A percentile compares a stretch with the other conserved stretches of the same genome.
Conservation (phyloP, 30 jellyfish, hydroid and myxozoan genomes). For the Pelagia noctiluca region DNA sequence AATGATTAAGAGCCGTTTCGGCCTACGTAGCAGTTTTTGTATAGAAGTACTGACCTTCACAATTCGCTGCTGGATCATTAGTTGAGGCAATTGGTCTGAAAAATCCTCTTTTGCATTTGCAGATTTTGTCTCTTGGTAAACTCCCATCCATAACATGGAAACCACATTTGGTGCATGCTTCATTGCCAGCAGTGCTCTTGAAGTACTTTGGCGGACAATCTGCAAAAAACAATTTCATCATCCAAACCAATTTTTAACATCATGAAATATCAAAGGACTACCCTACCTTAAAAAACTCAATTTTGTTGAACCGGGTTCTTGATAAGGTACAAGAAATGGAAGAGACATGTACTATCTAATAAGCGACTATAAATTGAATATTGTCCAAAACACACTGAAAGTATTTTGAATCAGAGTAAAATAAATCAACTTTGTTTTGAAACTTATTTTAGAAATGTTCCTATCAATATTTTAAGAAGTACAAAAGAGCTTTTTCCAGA, state of each 20-base stretch:
- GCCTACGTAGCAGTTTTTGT: too few relatives aligned
- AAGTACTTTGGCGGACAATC: slow-evolving; percentile 36
- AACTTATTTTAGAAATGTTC: too few relatives aligned
- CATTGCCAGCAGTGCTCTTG: slow-evolving; percentile 42
- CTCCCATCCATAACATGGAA: slow-evolving; percentile 36
- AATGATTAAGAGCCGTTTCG: too few relatives aligned
- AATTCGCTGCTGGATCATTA: slow-evolving; percentile 1
- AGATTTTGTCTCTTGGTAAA: slow-evolving; percentile 14
- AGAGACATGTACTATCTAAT: too few relatives aligned
- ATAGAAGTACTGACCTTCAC: slow-evolving; percentile 40
- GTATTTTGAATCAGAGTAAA: too few relatives aligned
- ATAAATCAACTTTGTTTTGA: too few relatives aligned
- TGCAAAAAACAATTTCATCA: neutral
- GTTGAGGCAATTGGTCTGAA: slow-evolving; percentile 28
- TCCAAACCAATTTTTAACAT: neutral
- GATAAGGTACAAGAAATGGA: too few relatives aligned
- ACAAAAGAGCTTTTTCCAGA: too few relatives aligned
- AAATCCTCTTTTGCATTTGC: slow-evolving; percentile 41
- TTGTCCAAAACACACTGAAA: neutral
- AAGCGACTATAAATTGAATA: neutral
- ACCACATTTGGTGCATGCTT: slow-evolving; percentile 40
- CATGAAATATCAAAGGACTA: neutral
- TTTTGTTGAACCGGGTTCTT: neutral
- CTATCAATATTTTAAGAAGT: too few relatives aligned
- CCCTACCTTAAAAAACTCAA: neutral